phyloP scores from a whole-genome alignment of 2,113 vertebrate species.

The Callopanchax toddi region DNA sequence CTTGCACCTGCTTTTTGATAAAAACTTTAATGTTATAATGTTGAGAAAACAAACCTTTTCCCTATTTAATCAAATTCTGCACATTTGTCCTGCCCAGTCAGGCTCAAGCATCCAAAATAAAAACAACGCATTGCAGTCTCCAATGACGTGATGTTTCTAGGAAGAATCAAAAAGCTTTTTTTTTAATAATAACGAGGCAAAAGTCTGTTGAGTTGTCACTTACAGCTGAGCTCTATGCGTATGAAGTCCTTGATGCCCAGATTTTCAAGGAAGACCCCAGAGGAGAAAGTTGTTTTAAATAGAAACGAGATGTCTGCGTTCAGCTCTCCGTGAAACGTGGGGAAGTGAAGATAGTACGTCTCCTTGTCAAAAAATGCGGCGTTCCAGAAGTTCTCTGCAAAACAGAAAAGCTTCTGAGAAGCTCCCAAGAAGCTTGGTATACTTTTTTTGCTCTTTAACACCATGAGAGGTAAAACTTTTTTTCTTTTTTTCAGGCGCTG shows the following conservation, averaged over 20 bases:
- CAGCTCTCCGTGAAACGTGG: conserved; percentile 94
- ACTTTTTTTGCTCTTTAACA: neutral
- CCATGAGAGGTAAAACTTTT: neutral
- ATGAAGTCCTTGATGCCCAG: conserved; percentile 97
- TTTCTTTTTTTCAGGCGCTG: neutral
- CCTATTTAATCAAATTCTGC: too few relatives aligned
- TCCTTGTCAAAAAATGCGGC: conserved; percentile 94
- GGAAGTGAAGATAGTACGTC: conserved; percentile 94
- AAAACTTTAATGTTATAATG: too few relatives aligned
- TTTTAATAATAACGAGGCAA: neutral
- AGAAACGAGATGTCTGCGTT: conserved; percentile 95
- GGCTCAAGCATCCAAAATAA: neutral
- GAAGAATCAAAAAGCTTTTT: neutral
- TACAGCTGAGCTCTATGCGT: conserved; percentile 91
- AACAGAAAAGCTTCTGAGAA: conserved; percentile 11
- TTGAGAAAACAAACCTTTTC: too few relatives aligned
- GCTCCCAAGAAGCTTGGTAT: neutral
- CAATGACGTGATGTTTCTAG: neutral
- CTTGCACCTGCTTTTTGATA: too few relatives aligned
- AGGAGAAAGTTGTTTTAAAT: conserved; percentile 93
- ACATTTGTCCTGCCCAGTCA: too few relatives aligned
- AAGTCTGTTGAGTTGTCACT: conserved; percentile 69
- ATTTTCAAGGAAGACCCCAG: conserved; percentile 95
- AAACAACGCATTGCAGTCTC: neutral
- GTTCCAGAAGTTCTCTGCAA: conserved; percentile 92